Conservation (phyloP, 1,140 invertebrate genomes). For the Aphelenchoides besseyi region DNA sequence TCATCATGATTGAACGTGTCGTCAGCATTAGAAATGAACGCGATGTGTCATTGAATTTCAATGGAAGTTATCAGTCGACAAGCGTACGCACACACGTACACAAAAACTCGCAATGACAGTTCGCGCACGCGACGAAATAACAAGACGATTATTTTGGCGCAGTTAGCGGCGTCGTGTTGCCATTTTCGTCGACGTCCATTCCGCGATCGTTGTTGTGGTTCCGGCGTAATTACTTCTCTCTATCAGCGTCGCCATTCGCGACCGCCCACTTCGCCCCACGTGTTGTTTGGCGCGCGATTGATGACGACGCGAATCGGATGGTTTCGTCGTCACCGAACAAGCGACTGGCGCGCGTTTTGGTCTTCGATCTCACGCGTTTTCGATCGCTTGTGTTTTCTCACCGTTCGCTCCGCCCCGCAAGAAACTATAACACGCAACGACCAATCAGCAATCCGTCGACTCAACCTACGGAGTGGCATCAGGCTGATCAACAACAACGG, state of each 20-base stretch:
- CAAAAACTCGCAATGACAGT: too few species aligned
- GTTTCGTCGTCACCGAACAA: neutral
- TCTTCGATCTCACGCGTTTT: neutral
- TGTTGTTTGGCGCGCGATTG: neutral
- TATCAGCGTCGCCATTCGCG: neutral
- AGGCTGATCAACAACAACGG: neutral
- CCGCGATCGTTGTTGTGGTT: neutral
- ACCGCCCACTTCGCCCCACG: neutral
- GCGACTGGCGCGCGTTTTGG: neutral
- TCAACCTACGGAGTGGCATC: neutral
- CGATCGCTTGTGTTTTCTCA: neutral
- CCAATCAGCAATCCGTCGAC: neutral
- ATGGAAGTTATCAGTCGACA: neutral
- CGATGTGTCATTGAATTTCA: neutral
- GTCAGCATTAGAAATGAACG: constrained; percentile 5
- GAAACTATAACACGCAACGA: neutral
- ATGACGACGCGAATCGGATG: neutral
- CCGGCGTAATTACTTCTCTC: neutral
- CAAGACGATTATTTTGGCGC: neutral
- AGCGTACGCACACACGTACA: neutral
- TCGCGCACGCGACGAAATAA: too few species aligned
- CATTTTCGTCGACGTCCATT: constrained; percentile 2
- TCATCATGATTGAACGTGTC: constrained; percentile 1
- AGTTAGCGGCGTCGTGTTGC: neutral
- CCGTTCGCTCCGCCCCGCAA: neutral